phyloP scores from a whole-genome alignment of 2,113 vertebrate species.

The Coreoperca whiteheadi region DNA sequence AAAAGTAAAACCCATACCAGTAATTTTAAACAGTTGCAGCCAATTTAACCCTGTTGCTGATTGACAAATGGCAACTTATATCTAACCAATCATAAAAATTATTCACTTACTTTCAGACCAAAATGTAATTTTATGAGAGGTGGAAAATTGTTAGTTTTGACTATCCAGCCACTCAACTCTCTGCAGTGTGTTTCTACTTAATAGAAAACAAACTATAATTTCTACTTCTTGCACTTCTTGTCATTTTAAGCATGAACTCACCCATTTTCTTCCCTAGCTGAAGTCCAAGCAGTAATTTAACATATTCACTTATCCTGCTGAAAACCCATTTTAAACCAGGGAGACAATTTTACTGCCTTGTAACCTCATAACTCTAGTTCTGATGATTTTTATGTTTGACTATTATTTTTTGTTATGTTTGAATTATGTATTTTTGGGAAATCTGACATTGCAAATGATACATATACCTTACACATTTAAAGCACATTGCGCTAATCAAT shows the following conservation, averaged over 20 bases:
- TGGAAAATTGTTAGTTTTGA: background rate
- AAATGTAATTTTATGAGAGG: conserved; percentile 3
- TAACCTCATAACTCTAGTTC: background rate
- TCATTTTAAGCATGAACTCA: background rate
- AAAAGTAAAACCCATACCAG: background rate
- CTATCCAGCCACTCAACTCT: background rate
- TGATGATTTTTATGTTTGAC: background rate
- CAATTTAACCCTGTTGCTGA: conserved; percentile 2
- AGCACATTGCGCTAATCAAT: background rate
- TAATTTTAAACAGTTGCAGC: conserved; percentile 25
- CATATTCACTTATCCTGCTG: background rate
- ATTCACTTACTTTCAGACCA: conserved; percentile 4
- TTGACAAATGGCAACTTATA: background rate
- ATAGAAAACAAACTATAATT: background rate
- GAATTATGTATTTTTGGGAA: background rate
- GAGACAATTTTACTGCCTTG: background rate
- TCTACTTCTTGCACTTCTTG: background rate
- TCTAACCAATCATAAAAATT: conserved; percentile 29
- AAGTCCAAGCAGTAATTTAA: background rate
- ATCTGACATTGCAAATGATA: background rate
- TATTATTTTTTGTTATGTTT: too few species aligned
- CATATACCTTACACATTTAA: background rate
- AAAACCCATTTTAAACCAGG: background rate
- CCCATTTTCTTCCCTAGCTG: background rate
- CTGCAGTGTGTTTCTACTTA: background rate